Conservation (phyloP, 2,888 invertebrate genomes). For the Drosophila heteroneura region DNA sequence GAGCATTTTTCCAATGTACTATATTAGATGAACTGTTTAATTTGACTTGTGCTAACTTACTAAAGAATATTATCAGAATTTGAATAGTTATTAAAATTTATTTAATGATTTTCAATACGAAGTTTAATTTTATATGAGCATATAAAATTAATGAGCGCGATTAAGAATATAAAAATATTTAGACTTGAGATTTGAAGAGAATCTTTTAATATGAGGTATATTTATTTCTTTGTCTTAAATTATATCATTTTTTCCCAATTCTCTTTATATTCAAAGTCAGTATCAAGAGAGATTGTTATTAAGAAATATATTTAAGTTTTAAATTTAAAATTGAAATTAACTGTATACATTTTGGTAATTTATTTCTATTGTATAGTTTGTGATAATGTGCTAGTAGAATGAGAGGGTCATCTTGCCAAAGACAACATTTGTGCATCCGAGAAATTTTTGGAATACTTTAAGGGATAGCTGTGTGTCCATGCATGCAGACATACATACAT, state of each 20-base stretch:
- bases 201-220: background rate
- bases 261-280: background rate
- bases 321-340: background rate
- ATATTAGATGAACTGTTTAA: background rate
- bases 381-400: background rate
- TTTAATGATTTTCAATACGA: background rate
- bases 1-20: background rate
- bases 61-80: background rate
- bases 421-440: conserved; percentile 31
- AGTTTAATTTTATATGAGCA: background rate
- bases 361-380: background rate
- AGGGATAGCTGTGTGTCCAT: conserved; percentile 17
- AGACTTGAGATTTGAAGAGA: background rate
- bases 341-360: background rate
- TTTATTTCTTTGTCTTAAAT: background rate
- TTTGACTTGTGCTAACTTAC: background rate
- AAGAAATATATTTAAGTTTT: background rate
- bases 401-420: conserved; percentile 6
- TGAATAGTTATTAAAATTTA: background rate
- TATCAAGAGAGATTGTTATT: background rate
- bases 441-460: conserved; percentile 31
- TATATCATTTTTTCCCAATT: fast-evolving
- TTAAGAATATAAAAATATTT: background rate
- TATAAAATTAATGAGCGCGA: background rate
- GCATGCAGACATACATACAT: conserved; percentile 9